These are phyloP conservation scores for Parazoanthus atlanticus DNA, from an alignment of 92 coral and sea anemone species.

Conservation along the genomic window DNA sequence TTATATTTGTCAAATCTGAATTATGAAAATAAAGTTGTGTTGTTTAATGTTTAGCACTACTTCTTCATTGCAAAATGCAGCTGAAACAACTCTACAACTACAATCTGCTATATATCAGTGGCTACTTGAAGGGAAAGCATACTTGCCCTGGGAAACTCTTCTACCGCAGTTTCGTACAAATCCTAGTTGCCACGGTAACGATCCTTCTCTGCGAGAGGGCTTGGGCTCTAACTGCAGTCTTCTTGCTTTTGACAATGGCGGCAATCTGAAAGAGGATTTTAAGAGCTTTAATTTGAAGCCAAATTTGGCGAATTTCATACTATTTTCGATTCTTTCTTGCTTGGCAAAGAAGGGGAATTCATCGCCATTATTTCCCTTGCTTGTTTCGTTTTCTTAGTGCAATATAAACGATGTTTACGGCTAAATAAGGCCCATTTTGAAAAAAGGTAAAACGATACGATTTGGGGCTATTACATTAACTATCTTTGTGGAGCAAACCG, in stretches of 20 bases:
- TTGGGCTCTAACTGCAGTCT: background rate
- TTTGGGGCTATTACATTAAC: background rate
- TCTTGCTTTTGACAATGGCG: background rate
- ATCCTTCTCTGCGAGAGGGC: slow-evolving; percentile 25
- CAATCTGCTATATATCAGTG: background rate
- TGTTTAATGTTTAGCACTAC: too few species aligned
- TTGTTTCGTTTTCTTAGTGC: background rate
- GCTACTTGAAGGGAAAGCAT: slow-evolving; percentile 5
- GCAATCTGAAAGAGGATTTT: background rate
- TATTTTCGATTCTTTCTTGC: background rate
- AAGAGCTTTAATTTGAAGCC: background rate
- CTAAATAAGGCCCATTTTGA: background rate
- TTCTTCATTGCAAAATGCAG: too few species aligned
- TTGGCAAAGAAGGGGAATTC: background rate
- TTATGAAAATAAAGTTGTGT: too few species aligned
- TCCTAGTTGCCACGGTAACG: slow-evolving; percentile 43
- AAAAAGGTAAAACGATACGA: background rate
- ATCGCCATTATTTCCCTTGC: background rate
- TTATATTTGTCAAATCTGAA: too few species aligned
- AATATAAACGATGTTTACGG: background rate
- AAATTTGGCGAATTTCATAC: background rate
- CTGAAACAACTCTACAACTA: too few species aligned
- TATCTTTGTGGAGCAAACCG: background rate
- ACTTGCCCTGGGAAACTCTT: slow-evolving; percentile 11
- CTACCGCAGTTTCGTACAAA: slow-evolving; percentile 36